Conservation (phyloP, 2,888 invertebrate species). For the Hirtodrosophila cameraria region DNA sequence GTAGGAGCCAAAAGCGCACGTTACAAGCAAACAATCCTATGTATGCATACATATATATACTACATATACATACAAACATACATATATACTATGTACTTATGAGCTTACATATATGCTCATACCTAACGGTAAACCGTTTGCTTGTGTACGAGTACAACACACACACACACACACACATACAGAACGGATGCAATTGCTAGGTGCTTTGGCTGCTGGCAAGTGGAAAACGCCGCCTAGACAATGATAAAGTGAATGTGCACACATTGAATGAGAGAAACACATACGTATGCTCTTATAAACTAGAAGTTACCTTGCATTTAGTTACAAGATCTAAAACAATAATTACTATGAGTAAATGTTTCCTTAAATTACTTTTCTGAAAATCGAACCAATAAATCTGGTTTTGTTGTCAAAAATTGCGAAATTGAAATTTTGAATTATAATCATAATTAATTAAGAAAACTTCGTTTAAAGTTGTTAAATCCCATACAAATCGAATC, state of each 20-base stretch:
- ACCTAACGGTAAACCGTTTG: slow-evolving; percentile 5
- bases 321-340: no score
- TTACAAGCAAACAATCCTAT: slow-evolving; percentile 30
- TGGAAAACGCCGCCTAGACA: slow-evolving; percentile 62
- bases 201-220: slow-evolving; percentile 54
- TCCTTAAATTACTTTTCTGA: no score
- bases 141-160: neutral
- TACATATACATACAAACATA: slow-evolving; percentile 1
- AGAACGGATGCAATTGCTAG: slow-evolving; percentile 40
- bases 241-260: slow-evolving; percentile 74
- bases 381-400: no score
- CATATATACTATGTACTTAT: no score
- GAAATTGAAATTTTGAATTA: no score
- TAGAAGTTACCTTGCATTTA: no score
- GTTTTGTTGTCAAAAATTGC: no score
- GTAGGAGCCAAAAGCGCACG: slow-evolving; percentile 33
- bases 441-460: no score
- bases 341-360: no score
- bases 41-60: slow-evolving; percentile 12
- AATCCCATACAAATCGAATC: no score
- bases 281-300: neutral
- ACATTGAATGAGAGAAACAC: slow-evolving; percentile 30
- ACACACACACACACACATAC: neutral
- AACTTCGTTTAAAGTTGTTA: no score
- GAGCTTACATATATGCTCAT: slow-evolving; percentile 7